These are phyloP conservation scores for Mesorhabditis belari DNA, from an alignment of 2,888 invertebrate genomes.

Conservation along the genomic window DNA sequence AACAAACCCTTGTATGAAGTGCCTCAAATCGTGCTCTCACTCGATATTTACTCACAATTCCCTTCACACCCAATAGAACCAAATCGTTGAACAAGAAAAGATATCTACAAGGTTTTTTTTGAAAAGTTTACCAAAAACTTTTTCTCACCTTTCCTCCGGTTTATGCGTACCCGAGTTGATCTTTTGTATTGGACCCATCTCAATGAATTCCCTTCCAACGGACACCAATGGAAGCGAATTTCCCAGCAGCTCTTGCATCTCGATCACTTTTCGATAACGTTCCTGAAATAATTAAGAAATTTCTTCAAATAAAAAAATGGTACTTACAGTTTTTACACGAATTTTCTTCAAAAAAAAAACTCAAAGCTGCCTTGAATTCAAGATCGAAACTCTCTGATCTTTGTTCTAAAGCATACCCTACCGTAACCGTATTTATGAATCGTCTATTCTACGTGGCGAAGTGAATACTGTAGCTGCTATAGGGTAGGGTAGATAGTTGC, in stretches of 20 bases:
- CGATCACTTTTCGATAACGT: slow-evolving; percentile 64
- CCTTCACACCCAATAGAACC: slow-evolving; percentile 61
- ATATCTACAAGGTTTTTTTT: slow-evolving; percentile 6
- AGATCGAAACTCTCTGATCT: slow-evolving; percentile 1
- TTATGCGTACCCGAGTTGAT: slow-evolving; percentile 61
- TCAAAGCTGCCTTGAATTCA: neutral
- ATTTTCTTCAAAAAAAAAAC: slow-evolving; percentile 58
- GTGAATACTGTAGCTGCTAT: too few species aligned
- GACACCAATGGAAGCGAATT: slow-evolving; percentile 63
- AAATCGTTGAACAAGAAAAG: slow-evolving; percentile 64
- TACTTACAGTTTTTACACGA: slow-evolving; percentile 62
- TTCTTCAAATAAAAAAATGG: too few species aligned
- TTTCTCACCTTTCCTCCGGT: slow-evolving; percentile 56
- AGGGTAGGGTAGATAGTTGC: too few species aligned
- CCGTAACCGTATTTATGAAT: too few species aligned
- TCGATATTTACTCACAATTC: slow-evolving; percentile 60
- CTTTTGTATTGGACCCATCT: slow-evolving; percentile 55
- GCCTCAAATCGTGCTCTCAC: slow-evolving; percentile 63
- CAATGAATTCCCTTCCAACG: slow-evolving; percentile 61
- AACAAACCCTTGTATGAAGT: slow-evolving; percentile 59
- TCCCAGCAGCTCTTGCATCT: slow-evolving; percentile 62
- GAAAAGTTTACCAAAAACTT: neutral
- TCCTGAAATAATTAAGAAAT: slow-evolving; percentile 58
- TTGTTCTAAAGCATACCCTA: too few species aligned
- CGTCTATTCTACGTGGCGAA: too few species aligned